Percentiles rank a stretch among this genome's conserved stretches.
Conservation (phyloP, 2,113 vertebrate species). For the Harpagus bidentatus region DNA sequence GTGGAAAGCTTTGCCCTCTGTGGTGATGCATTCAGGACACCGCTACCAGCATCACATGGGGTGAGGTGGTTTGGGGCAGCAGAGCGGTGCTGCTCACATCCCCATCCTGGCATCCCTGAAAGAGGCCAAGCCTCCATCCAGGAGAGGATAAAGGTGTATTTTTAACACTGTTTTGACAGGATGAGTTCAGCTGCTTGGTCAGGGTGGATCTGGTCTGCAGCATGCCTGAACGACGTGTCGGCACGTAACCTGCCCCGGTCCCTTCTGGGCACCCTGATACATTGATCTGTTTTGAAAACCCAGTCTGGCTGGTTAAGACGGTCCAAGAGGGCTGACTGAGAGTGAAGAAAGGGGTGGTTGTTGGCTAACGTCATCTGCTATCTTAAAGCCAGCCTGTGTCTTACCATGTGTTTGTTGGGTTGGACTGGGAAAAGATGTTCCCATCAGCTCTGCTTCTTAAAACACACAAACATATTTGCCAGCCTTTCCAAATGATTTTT, state of each 20-base stretch:
- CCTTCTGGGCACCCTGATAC: no score
- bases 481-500: not conserved
- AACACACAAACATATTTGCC: not conserved
- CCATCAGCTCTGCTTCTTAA: not conserved
- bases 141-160: not conserved
- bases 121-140: not conserved
- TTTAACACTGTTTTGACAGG: not conserved
- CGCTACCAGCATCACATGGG: accelerated
- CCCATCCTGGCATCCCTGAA: not conserved
- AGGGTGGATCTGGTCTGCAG: not conserved
- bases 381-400: not conserved
- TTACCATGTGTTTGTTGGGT: not conserved
- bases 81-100: not conserved
- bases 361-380: not conserved
- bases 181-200: not conserved
- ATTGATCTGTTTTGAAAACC: not conserved
- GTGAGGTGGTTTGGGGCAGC: not conserved
- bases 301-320: not conserved
- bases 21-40: not conserved
- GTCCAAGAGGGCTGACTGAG: not conserved
- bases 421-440: not conserved
- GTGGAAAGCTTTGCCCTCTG: not conserved
- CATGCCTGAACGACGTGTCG: accelerated
- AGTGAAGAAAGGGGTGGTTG: not conserved
- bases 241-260: not conserved